phyloP scores from a whole-genome alignment of 2,113 vertebrate species.

The Trachemys scripta region DNA sequence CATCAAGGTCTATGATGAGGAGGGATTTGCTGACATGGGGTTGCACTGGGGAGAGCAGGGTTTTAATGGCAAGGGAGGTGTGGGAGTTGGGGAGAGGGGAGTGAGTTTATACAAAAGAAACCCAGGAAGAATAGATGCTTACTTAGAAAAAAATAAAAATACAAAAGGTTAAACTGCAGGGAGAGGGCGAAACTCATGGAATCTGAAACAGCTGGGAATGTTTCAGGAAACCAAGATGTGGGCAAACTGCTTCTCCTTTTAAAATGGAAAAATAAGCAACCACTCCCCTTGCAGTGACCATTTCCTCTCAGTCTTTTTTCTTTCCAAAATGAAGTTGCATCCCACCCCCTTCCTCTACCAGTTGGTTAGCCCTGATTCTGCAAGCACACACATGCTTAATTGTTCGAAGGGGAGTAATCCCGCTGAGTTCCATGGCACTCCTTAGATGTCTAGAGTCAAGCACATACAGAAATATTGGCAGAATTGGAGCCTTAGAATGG shows the following conservation, averaged over 20 bases:
- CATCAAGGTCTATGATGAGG: not conserved
- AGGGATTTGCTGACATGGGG: not conserved
- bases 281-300: not conserved
- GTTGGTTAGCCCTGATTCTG: not conserved
- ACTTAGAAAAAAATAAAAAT: not conserved
- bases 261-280: not conserved
- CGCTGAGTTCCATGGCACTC: not conserved
- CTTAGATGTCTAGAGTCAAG: not conserved
- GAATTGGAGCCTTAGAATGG: rapidly evolving
- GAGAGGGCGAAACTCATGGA: not conserved
- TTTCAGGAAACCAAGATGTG: rapidly evolving
- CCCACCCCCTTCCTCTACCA: rapidly evolving
- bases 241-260: not conserved
- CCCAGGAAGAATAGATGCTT: conserved; percentile 20
- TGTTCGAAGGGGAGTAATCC: not conserved
- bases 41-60: not conserved
- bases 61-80: conserved; percentile 45
- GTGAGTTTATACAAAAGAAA: conserved; percentile 24
- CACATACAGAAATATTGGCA: not conserved
- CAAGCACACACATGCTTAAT: not conserved
- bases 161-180: not conserved
- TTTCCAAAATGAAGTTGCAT: not conserved
- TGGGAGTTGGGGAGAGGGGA: conserved; percentile 27
- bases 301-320: not conserved
- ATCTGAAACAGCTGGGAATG: not conserved